A percentile compares a stretch with the other conserved stretches of the same genome.
These are phyloP conservation scores for Pholis gunnellus DNA, from an alignment of 2,113 vertebrate species.

Conservation along the genomic window DNA sequence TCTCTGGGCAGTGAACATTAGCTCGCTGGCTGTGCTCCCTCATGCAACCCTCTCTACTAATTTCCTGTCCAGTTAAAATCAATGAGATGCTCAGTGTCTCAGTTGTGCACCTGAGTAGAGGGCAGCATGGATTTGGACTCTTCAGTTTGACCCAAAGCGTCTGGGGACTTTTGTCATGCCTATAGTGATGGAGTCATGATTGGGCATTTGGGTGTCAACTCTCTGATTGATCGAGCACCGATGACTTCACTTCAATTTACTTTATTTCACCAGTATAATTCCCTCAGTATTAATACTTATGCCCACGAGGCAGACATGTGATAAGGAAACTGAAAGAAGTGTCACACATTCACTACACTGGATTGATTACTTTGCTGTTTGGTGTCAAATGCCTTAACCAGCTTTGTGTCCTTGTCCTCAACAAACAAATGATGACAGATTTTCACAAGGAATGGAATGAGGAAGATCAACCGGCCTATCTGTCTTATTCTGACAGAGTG, in stretches of 20 bases:
- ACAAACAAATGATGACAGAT: conserved; percentile 6
- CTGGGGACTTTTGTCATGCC: neutral
- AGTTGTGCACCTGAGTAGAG: conserved; percentile 33
- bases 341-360: conserved; percentile 19
- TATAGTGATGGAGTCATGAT: neutral
- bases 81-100: conserved; percentile 56
- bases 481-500: neutral
- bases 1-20: conserved; percentile 46
- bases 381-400: conserved; percentile 16
- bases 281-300: neutral
- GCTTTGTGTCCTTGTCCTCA: neutral
- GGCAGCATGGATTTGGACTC: conserved; percentile 18
- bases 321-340: conserved; percentile 8
- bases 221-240: neutral
- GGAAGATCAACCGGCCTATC: neutral
- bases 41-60: conserved; percentile 31
- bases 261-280: neutral
- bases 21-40: conserved; percentile 17
- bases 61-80: conserved; percentile 64
- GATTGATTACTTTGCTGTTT: conserved; percentile 24
- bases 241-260: neutral
- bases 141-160: conserved; percentile 7
- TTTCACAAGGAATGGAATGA: neutral
- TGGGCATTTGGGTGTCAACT: neutral
- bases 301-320: neutral